Base-by-base conservation (phyloP, 2,888 invertebrate species). In the Chaitophorus viminalis region DNA sequence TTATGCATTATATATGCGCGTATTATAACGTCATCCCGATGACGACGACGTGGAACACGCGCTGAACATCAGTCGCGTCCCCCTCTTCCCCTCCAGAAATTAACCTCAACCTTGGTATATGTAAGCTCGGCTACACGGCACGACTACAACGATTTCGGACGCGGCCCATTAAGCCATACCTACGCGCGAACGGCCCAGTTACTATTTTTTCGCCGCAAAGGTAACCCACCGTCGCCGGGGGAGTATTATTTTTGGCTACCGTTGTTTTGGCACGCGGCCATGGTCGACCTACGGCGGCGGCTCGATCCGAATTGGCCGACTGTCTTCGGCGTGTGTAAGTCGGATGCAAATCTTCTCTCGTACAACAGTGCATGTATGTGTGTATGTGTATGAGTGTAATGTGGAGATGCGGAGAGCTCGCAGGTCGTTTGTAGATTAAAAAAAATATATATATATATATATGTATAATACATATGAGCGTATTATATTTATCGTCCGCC, bases 211-310 rank as follows among this genome's bases (percentile, higher is more conserved):
- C 36, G 68, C 18, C 77, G n/a, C 54, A 70, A 86, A 70, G 78
- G 78, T 84, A 46, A 31, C 9, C 70, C 77, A 65, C 68, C 46
- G 82, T 3, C 60, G 25, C 9, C 54, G 31, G 39, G 79, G 72
- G 79, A 39, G 39, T 74, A 87, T 79, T 87, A 87, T 87, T 87
- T 79, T 87, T 87, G 86, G 86, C 79, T 60, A n/a, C 36, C 60
- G 39, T 14, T 74, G 39, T 79, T 74, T 87, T 87, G 86, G 70
- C 25, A 39, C 17, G 60, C 17, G 60, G 74, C 86, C 86, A 87
- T 17, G 29, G n/a, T 46, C 46, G 65, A 46, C n/a, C 65, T n/a
- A 54, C 74, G 54, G 21, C 36, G 79, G 79, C 77, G 52, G 54
- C 65, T 8, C 54, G 11, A 39, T 83, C 39, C 39, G 29, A 65